These are phyloP conservation scores for Agonopterix arenella DNA, from an alignment of 2,888 invertebrate genomes.

Conservation along the genomic window DNA sequence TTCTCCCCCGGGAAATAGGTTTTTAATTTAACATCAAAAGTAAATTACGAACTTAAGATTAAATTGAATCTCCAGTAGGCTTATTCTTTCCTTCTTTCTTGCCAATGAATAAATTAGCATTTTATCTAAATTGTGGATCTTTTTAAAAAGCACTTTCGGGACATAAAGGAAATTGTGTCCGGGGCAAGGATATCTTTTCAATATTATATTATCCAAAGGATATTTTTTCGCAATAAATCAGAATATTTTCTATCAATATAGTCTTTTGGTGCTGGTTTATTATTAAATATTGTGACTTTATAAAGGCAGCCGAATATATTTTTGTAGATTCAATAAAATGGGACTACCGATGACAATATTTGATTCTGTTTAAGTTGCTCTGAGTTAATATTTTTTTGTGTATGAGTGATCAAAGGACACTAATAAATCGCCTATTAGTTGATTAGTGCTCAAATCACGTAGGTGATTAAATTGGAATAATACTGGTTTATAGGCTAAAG, in stretches of 20 bases:
- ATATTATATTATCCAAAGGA: slow-evolving; percentile 20
- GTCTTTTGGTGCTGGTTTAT: slow-evolving; percentile 2
- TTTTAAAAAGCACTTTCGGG: slow-evolving; percentile 60
- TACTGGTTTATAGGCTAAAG: too few relatives aligned
- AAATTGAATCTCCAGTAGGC: slow-evolving; percentile 57
- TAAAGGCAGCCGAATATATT: too few relatives aligned
- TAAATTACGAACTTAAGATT: slow-evolving; percentile 53
- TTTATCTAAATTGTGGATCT: slow-evolving; percentile 66
- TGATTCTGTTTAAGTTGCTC: too few relatives aligned
- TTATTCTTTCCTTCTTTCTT: slow-evolving; percentile 52
- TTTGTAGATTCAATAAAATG: too few relatives aligned
- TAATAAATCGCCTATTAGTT: too few relatives aligned
- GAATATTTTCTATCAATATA: slow-evolving; percentile 8
- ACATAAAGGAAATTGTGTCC: slow-evolving; percentile 41
- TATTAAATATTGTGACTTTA: slow-evolving; percentile 2
- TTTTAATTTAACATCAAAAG: slow-evolving; percentile 55
- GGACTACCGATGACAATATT: too few relatives aligned
- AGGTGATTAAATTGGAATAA: too few relatives aligned
- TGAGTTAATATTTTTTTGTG: too few relatives aligned
- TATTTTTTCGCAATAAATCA: slow-evolving; percentile 30
- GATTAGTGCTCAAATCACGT: too few relatives aligned
- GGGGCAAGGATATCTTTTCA: slow-evolving; percentile 15
- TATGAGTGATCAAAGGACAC: too few relatives aligned
- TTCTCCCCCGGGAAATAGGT: slow-evolving; percentile 25
- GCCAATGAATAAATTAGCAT: slow-evolving; percentile 73